phyloP scores from a whole-genome alignment of 2,888 invertebrate species.

The Calameuta idolon region DNA sequence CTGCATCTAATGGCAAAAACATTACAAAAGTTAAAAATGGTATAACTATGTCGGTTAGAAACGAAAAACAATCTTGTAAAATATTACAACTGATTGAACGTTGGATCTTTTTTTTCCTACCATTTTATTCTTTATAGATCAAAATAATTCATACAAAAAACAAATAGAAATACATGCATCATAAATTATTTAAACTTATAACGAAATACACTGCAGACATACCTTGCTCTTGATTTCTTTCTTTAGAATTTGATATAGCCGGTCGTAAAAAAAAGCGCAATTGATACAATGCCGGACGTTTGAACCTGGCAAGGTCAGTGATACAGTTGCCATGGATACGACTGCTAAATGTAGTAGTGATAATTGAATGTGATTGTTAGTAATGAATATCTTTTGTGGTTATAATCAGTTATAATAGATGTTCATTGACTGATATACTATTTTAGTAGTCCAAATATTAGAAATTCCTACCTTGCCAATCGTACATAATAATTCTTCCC shows the following conservation, averaged over 20 bases:
- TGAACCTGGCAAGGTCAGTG: neutral
- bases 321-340: neutral
- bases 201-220: neutral
- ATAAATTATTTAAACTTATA: neutral
- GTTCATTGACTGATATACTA: no score
- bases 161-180: neutral
- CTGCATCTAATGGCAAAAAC: neutral
- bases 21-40: neutral
- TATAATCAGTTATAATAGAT: no score
- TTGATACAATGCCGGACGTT: neutral
- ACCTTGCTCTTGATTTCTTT: neutral
- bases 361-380: neutral
- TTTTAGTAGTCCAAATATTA: neutral
- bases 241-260: neutral
- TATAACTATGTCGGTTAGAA: neutral
- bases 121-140: no score
- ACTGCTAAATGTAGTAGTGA: neutral
- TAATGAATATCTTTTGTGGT: no score
- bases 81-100: no score
- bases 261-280: neutral
- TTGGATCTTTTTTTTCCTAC: no score
- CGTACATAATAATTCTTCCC: neutral
- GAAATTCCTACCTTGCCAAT: neutral
- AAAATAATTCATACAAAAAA: no score
- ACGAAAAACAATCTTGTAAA: no score